phyloP scores from a whole-genome alignment of 2,888 invertebrate species.

The Leptarthrus brevirostris region DNA sequence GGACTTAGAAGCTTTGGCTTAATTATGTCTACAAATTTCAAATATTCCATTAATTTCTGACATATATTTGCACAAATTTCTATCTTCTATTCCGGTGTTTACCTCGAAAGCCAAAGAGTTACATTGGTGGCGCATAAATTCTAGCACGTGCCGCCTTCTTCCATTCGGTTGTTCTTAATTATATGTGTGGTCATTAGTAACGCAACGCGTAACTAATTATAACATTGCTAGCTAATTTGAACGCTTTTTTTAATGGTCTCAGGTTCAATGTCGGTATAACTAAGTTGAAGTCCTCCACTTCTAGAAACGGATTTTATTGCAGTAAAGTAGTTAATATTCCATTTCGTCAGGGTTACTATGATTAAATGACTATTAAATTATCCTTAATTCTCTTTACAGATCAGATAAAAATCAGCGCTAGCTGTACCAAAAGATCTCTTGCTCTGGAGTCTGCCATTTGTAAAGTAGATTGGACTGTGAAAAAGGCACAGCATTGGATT shows the following conservation, averaged over 20 bases:
- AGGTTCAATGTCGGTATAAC: constrained; percentile 8
- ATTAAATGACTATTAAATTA: constrained; percentile 4
- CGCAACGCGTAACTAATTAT: background rate
- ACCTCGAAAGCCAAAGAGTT: no score
- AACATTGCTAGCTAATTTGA: background rate
- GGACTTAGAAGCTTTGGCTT: no score
- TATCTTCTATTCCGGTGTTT: no score
- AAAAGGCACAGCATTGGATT: constrained; percentile 41
- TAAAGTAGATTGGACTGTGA: background rate
- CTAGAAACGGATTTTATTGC: no score
- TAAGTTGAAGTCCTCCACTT: no score
- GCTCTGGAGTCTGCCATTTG: background rate
- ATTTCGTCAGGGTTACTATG: no score
- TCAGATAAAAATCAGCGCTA: background rate
- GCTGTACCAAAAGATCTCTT: background rate
- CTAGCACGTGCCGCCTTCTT: background rate
- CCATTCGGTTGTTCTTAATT: background rate
- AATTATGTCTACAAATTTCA: no score
- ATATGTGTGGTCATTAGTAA: background rate
- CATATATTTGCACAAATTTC: no score
- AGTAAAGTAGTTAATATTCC: no score
- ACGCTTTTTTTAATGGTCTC: background rate
- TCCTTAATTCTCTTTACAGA: constrained; percentile 5
- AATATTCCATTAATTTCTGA: no score
- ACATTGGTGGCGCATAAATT: background rate